phyloP scores from a whole-genome alignment of 2,113 vertebrate species.

The Gallinago undulata region DNA sequence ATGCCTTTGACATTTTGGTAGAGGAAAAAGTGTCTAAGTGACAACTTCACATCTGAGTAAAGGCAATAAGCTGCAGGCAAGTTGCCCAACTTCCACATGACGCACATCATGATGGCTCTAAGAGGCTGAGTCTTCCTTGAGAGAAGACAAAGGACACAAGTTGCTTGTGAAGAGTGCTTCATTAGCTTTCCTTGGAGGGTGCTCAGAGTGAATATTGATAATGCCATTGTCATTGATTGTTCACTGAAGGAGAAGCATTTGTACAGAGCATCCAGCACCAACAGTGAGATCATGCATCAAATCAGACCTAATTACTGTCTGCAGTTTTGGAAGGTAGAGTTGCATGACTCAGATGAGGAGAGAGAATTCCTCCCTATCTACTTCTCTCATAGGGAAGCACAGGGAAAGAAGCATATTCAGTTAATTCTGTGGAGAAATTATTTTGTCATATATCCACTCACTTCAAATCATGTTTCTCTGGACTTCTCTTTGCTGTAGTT shows the following conservation, averaged over 20 bases:
- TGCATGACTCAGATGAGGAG: slow-evolving; percentile 69
- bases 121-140: slow-evolving; percentile 24
- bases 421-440: background rate
- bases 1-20: slow-evolving; percentile 44
- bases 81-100: slow-evolving; percentile 16
- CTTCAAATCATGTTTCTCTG: background rate
- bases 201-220: slow-evolving; percentile 47
- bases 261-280: slow-evolving; percentile 56
- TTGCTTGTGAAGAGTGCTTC: background rate
- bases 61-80: slow-evolving; percentile 7
- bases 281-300: slow-evolving; percentile 64
- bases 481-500: background rate
- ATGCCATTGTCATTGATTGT: slow-evolving; percentile 62
- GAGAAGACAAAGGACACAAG: slow-evolving; percentile 37
- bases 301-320: slow-evolving; percentile 56
- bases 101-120: slow-evolving; percentile 10
- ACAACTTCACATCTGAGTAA: background rate
- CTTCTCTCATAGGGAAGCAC: background rate
- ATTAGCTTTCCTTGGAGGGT: slow-evolving; percentile 54
- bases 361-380: slow-evolving; percentile 49
- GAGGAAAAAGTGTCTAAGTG: background rate
- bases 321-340: slow-evolving; percentile 24
- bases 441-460: background rate
- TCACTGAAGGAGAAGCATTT: slow-evolving; percentile 59
- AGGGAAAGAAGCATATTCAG: background rate